Evolutionary conservation across 2,113 vertebrate species (phyloP), one percentile per base, ranked within the genome.

Genomic region (Nipponia nippon): DNA sequence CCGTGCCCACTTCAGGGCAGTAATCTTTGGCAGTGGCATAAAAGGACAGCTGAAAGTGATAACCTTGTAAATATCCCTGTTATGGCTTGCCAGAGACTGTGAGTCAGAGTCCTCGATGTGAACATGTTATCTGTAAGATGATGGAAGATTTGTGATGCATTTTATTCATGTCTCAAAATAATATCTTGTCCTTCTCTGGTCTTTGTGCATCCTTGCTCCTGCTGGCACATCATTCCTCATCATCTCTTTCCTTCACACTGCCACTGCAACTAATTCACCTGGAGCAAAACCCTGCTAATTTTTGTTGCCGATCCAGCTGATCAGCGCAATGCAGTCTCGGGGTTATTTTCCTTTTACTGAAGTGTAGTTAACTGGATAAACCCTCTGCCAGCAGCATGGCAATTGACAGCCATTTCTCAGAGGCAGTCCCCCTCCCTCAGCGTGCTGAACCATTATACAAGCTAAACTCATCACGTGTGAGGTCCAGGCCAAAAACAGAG

Each of bases 1-100:
- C 73, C 30, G 23, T 88, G 61, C 30, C 53, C 46, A 56, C 78
- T 93, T 69, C 75, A 85, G 87, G 81, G 66, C 73, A 83, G 81
- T 61, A 93, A 90, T 59, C 49, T 73, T 77, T 90, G 91, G 83
- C 63, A 90, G 78, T 2, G 1, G 34, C 56, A 90, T 49, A 94
- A 76, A 93, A 40, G 55, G 67, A 94, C 67, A 92, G 52, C 80
- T 95, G 86, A 94, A 52, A 91, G 81, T 2, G 8, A 75, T 89
- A 96, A 91, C 61, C 90, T 93, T 93, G 87, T 93, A 96, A 90
- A 96, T 91, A 94, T 69, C 21, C 30, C 62, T 32, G 56, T 94
- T 93, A 88, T 36, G 34, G 55, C 71, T 93, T 90, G 82, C 92
- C 94, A 94, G 91, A 80, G 83, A 92, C 71, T 0, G 0, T 70